Percentiles rank a stretch among this genome's conserved stretches.
These are phyloP conservation scores for Caenorhabditis sp. DNA, from an alignment of 2,888 invertebrate genomes.

Conservation along the genomic window DNA sequence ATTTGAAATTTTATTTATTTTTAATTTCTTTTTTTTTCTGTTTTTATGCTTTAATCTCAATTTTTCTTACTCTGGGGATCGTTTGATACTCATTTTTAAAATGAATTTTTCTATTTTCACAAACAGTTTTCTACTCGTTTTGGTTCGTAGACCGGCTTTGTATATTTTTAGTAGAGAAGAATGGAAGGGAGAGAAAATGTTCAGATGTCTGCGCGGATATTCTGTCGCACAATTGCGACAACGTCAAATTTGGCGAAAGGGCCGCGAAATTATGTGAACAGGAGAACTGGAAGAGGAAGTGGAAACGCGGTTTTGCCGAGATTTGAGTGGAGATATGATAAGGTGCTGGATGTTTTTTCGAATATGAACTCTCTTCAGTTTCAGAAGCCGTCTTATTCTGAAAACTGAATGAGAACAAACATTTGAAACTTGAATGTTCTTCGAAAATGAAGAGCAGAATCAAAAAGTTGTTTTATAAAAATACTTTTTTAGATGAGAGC, in stretches of 20 bases:
- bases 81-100: background rate
- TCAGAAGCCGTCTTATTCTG: no score
- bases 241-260: conserved; percentile 13
- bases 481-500: no score
- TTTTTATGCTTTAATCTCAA: background rate
- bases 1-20: background rate
- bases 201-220: conserved; percentile 21
- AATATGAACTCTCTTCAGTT: no score
- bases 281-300: conserved; percentile 37
- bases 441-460: no score
- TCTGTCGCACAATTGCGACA: background rate
- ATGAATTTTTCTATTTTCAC: background rate
- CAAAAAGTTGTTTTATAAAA: no score
- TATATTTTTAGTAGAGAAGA: no score
- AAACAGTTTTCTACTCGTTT: no score
- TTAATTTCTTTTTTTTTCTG: background rate
- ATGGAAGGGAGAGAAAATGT: no score
- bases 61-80: background rate
- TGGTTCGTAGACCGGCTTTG: no score
- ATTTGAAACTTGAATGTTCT: no score
- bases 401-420: no score
- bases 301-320: conserved; percentile 35
- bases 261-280: conserved; percentile 25
- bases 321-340: conserved; percentile 36
- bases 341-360: no score